Base-by-base conservation (phyloP, 2,797 vertebrate species). In the Cheracebus regulus region DNA sequence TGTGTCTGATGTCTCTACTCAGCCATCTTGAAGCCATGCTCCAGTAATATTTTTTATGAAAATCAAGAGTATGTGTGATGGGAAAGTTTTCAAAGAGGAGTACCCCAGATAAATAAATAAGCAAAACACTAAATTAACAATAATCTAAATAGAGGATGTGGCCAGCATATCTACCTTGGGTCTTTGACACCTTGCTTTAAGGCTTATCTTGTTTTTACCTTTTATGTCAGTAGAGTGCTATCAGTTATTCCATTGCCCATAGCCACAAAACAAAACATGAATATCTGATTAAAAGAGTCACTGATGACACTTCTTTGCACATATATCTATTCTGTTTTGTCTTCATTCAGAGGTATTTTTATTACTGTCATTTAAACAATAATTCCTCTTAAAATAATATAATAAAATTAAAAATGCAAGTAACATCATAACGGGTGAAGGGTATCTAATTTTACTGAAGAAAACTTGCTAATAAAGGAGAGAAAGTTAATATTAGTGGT, bases 401-500 rank as follows among this genome's bases (percentile, higher is more conserved):
- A 90, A 95, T 88, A 86, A 96, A 84, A 94, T 83, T 76, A 87
- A 84, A 95, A 94, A 88, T 57, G 78, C 24, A 93, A 96, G 91
- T 85, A 88, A 41, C 30, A 93, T 46, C 20, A 83, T 72, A 87
- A 85, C 64, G 82, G 28, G 70, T 52, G 57, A 76, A 41, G 30
- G 75, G 2, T 26, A 79, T 90, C 87, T 92, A 92, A 93, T 84
- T 96, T 95, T 93, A 48, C 50, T 93, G 76, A 86, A 52, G 80
- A 94, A 76, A 92, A 67, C 84, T 92, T 93, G 64, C 61, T 92
- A 96, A 90, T 67, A 93, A 76, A 86, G n/a, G 26, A 93, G 22
- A 91, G 72, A 75, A 93, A 75, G 26, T 67, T 87, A 87, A 90
- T 78, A 50, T 93, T 82, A 92, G 86, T 87, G 70, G 64, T 88